phyloP scores from a whole-genome alignment of 2,797 vertebrate genomes.

The Hydrolagus colliei region DNA sequence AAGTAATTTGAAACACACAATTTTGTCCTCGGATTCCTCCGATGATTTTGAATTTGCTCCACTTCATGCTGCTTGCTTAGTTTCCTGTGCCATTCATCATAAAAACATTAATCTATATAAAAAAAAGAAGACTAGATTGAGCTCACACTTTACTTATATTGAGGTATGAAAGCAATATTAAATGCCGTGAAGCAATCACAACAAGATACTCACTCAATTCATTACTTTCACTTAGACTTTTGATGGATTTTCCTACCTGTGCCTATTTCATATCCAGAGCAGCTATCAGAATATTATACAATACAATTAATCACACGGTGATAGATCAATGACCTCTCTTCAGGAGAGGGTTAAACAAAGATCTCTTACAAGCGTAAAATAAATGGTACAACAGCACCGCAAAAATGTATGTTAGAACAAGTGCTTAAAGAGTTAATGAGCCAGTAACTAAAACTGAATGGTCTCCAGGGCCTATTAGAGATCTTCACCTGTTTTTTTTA shows the following conservation, averaged over 20 bases:
- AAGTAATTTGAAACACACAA: not conserved
- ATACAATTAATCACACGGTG: not conserved
- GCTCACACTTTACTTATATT: not conserved
- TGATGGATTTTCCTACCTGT: not conserved
- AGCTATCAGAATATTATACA: conserved; percentile 2
- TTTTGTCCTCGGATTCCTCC: not conserved
- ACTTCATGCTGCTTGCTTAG: not conserved
- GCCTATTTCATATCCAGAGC: not conserved
- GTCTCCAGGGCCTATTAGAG: conserved; percentile 37
- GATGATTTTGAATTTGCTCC: not conserved
- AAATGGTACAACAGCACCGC: not conserved
- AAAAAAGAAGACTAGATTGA: not conserved
- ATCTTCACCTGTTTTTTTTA: conserved; percentile 33
- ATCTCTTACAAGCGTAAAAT: not conserved
- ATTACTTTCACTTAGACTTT: not conserved
- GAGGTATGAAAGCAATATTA: not conserved
- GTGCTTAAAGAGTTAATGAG: conserved; percentile 50
- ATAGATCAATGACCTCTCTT: not conserved
- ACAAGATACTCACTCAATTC: conserved; percentile 13
- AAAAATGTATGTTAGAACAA: conserved; percentile 26
- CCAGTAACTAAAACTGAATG: conserved; percentile 42
- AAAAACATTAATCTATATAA: not conserved
- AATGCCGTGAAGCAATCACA: not conserved
- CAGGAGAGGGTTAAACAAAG: conserved; percentile 11
- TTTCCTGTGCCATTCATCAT: not conserved